phyloP scores from a whole-genome alignment of 2,797 vertebrate species.

The Megalops cyprinoides region DNA sequence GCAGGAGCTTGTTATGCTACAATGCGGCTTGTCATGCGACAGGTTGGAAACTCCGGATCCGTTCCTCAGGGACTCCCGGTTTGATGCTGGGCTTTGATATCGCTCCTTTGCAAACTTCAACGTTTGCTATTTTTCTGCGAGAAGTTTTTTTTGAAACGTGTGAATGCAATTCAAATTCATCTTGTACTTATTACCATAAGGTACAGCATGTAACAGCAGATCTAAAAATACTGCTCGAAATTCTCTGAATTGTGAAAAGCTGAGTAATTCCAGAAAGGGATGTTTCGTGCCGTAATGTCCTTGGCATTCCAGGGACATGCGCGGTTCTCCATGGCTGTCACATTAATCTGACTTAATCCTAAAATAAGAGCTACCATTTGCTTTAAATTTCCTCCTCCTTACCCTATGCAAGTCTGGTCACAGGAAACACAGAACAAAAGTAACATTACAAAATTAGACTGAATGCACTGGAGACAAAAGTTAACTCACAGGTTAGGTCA shows the following conservation, averaged over 20 bases:
- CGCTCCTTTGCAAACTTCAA: neutral
- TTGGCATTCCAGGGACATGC: slow-evolving; percentile 46
- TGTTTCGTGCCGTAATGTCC: neutral
- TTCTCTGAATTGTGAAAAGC: slow-evolving; percentile 60
- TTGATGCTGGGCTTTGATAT: neutral
- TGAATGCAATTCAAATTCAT: neutral
- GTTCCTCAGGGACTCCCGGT: neutral
- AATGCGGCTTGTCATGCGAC: neutral
- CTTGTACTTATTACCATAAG: neutral
- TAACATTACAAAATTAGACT: neutral
- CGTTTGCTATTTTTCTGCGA: neutral
- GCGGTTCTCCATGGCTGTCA: slow-evolving; percentile 15
- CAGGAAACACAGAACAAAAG: neutral
- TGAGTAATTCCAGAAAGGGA: no score
- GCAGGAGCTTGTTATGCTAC: neutral
- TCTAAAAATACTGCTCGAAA: slow-evolving; percentile 68
- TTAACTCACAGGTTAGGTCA: neutral
- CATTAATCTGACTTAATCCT: neutral
- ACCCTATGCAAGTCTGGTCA: neutral
- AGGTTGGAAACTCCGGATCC: neutral
- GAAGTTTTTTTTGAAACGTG: neutral
- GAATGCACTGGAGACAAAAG: neutral
- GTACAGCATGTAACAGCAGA: neutral
- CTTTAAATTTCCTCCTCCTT: neutral
- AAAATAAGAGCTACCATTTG: neutral